These are phyloP conservation scores for Brachyalestes nurse DNA, from an alignment of 2,797 vertebrate genomes.

Conservation along the genomic window DNA sequence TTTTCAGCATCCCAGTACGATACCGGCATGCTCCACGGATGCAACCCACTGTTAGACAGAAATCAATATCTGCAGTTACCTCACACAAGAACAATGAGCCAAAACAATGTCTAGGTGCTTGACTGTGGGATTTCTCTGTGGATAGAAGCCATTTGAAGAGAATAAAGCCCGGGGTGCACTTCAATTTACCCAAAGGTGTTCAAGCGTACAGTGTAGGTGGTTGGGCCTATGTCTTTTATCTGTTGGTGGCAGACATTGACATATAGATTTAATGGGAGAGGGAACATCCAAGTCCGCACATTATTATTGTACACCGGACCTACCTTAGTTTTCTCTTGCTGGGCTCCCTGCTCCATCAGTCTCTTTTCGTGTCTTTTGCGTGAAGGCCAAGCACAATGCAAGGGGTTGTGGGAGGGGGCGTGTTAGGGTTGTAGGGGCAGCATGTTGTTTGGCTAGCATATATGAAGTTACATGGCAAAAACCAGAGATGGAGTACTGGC, in stretches of 20 bases:
- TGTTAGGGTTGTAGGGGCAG: no score
- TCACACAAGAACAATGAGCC: constrained; percentile 40
- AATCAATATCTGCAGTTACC: constrained; percentile 49
- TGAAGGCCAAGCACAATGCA: constrained; percentile 31
- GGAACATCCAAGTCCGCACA: constrained; percentile 22
- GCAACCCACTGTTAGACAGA: constrained; percentile 2
- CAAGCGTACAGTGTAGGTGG: constrained; percentile 35
- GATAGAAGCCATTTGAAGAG: constrained; percentile 34
- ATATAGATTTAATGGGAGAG: constrained; percentile 52
- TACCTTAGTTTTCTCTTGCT: constrained; percentile 33
- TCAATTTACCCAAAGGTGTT: constrained; percentile 58
- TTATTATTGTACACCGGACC: constrained; percentile 39
- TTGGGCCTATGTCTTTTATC: constrained; percentile 54
- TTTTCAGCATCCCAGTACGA: constrained; percentile 23
- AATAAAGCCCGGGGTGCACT: constrained; percentile 44
- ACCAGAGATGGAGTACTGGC: no score
- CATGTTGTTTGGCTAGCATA: background rate
- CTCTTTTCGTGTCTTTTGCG: constrained; percentile 10
- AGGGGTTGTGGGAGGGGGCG: background rate
- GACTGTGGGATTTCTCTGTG: constrained; percentile 38
- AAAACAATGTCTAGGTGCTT: constrained; percentile 26
- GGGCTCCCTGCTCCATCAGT: constrained; percentile 6
- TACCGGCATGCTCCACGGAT: constrained; percentile 15
- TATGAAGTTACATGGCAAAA: background rate
- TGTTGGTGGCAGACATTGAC: constrained; percentile 49